phyloP scores from a whole-genome alignment of 2,113 vertebrate genomes.

The Anolis carolinensis region DNA sequence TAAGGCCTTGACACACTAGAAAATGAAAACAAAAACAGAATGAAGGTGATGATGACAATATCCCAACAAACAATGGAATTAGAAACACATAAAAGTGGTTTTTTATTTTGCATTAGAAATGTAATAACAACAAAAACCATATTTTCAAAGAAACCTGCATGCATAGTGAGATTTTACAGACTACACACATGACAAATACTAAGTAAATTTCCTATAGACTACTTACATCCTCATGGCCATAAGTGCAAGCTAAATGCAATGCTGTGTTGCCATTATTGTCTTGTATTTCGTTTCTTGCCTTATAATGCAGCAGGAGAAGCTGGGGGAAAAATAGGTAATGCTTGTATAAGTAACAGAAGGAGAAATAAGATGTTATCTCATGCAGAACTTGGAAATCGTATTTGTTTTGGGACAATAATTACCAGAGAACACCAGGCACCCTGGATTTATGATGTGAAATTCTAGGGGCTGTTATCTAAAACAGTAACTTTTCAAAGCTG shows the following conservation, averaged over 20 bases:
- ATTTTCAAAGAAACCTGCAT: no score
- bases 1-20: constrained; percentile 95
- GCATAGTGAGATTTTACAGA: background rate
- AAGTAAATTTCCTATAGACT: constrained; percentile 46
- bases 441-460: no score
- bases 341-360: background rate
- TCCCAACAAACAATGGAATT: background rate
- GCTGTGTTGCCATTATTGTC: constrained; percentile 94
- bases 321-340: constrained; percentile 58
- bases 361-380: constrained; percentile 11
- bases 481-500: no score
- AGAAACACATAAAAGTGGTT: background rate
- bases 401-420: no score
- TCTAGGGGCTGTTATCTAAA: no score
- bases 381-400: no score
- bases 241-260: constrained; percentile 93
- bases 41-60: background rate
- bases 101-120: no score
- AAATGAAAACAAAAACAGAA: constrained; percentile 40
- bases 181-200: background rate
- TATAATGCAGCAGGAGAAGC: constrained; percentile 95
- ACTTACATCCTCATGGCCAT: constrained; percentile 93
- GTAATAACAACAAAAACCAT: no score
- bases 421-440: no score
- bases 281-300: constrained; percentile 85